Percentiles rank a stretch among this genome's conserved stretches.
phyloP scores from a whole-genome alignment of 2,888 invertebrate genomes.

The Beris morrisii region DNA sequence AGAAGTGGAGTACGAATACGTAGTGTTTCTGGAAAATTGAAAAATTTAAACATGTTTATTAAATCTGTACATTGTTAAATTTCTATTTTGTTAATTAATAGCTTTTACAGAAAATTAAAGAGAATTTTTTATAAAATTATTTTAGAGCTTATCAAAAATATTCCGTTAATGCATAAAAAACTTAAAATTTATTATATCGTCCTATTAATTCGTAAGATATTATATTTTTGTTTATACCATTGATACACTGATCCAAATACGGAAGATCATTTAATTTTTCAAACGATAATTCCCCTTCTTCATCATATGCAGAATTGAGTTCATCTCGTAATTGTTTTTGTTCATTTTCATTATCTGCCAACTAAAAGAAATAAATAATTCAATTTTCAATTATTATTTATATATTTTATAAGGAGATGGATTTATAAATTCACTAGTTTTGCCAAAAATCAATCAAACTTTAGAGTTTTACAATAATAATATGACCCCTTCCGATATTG shows the following conservation, averaged over 20 bases:
- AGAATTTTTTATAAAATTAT: not conserved
- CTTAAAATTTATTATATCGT: no score
- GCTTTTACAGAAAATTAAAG: no score
- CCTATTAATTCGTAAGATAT: no score
- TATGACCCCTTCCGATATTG: no score
- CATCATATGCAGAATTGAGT: conserved; percentile 40
- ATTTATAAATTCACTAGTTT: no score
- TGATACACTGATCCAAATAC: conserved; percentile 47
- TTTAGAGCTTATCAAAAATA: conserved; percentile 6
- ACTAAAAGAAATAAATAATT: conserved; percentile 35
- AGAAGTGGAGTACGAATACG: conserved; percentile 24
- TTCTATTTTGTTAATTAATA: no score
- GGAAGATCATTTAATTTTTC: conserved; percentile 45
- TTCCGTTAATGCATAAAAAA: no score
- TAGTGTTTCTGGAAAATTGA: conserved; percentile 28
- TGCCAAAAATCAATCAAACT: no score
- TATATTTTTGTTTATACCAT: conserved; percentile 40
- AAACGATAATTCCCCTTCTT: conserved; percentile 41
- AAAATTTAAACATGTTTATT: no score
- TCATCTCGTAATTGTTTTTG: conserved; percentile 46
- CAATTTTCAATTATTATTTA: not conserved
- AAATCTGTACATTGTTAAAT: no score
- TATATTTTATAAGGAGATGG: no score
- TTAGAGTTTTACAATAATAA: no score
- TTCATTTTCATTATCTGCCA: conserved; percentile 42